Evolutionary conservation across 37 sponge, comb jelly and placozoan species (phyloP).

Genomic region (Oscarella lobularis): DNA sequence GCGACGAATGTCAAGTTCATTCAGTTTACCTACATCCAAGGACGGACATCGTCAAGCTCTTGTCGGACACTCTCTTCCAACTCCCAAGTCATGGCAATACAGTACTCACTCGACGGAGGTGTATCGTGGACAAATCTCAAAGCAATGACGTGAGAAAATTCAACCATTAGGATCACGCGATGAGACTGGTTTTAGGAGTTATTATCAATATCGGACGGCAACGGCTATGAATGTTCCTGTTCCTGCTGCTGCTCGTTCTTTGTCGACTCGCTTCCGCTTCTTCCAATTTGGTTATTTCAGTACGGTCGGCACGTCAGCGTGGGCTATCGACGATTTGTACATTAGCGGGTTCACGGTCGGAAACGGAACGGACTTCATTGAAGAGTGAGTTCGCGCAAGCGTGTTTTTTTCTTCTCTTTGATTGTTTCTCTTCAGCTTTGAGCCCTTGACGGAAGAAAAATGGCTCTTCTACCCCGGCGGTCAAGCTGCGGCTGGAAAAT

Average conservation of each 20-base stretch:
- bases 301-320: not conserved
- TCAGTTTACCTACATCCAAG: not conserved
- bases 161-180: not conserved
- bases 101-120: constrained; percentile 1
- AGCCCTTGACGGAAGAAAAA: not conserved
- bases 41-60: not conserved
- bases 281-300: not conserved
- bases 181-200: no score
- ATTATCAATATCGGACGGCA: not conserved
- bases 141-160: not conserved
- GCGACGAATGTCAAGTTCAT: not conserved
- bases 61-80: not conserved
- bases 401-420: not conserved
- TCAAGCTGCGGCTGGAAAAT: not conserved
- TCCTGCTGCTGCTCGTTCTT: not conserved
- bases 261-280: not conserved
- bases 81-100: not conserved
- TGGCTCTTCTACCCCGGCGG: not conserved
- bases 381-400: not conserved
- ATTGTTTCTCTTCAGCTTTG: not conserved
- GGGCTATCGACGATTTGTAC: not conserved
- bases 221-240: not conserved
- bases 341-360: not conserved
- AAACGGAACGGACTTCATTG: not conserved
- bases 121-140: not conserved